Evolutionary conservation across 1,140 invertebrate genomes (phyloP).

Genomic region (Portunus trituberculatus): DNA sequence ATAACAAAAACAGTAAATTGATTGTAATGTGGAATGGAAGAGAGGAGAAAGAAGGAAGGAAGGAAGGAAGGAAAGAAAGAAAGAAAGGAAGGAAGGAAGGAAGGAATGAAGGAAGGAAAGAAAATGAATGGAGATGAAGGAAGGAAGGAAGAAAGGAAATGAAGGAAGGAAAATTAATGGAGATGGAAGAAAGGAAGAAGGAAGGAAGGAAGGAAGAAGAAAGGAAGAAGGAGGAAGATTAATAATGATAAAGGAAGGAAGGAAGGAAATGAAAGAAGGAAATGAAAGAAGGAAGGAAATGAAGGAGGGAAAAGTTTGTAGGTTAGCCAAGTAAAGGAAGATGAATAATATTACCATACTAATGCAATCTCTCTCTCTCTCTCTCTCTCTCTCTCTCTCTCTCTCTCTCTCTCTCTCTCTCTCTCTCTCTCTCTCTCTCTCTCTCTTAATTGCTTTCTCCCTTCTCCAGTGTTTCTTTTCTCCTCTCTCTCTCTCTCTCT

Average conservation of each 20-base stretch:
- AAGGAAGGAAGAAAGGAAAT: neutral
- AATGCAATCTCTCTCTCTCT: neutral
- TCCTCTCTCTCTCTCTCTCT: too few species aligned
- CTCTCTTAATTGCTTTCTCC: too few species aligned
- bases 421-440: too few species aligned
- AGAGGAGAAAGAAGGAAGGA: neutral
- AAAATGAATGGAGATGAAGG: too few species aligned
- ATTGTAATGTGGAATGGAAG: too few species aligned
- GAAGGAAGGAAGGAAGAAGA: neutral
- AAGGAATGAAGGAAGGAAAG: neutral
- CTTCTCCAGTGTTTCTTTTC: too few species aligned
- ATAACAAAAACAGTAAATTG: too few species aligned
- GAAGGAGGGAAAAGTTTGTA: neutral
- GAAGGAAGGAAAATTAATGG: neutral
- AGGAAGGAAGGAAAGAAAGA: neutral
- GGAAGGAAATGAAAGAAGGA: neutral
- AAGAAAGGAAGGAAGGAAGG: neutral
- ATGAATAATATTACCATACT: neutral
- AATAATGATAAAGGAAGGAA: neutral
- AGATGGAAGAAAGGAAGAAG: neutral
- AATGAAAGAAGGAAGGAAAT: neutral
- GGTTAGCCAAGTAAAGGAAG: neutral
- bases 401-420: too few species aligned
- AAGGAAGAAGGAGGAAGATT: neutral
- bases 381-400: too few species aligned